These are phyloP conservation scores for Tachina lurida DNA, from an alignment of 2,888 invertebrate genomes.

Conservation along the genomic window DNA sequence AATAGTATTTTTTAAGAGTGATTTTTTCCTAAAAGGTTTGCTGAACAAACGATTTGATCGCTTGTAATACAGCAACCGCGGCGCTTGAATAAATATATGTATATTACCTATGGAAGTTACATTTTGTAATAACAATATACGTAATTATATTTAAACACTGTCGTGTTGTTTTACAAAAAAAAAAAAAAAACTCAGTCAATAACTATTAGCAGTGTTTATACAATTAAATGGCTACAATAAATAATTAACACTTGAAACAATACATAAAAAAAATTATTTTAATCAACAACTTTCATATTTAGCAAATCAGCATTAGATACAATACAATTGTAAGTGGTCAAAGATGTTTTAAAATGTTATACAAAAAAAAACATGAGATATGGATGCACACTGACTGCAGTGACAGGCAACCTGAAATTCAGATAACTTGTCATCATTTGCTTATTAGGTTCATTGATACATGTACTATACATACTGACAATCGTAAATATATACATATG, in stretches of 20 bases:
- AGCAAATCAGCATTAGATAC: constrained; percentile 13
- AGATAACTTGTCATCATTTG: neutral
- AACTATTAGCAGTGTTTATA: constrained; percentile 6
- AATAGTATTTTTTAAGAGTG: too few relatives aligned
- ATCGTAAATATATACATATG: neutral
- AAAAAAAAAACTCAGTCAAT: constrained; percentile 16
- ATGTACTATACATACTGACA: neutral
- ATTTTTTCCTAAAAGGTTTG: too few relatives aligned
- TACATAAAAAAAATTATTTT: constrained; percentile 48
- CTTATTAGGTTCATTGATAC: neutral
- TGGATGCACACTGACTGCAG: neutral
- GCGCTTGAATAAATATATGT: too few relatives aligned
- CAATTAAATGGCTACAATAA: constrained; percentile 48
- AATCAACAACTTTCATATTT: constrained; percentile 26
- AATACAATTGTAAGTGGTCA: constrained; percentile 6
- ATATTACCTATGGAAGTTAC: neutral
- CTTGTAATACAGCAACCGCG: too few relatives aligned
- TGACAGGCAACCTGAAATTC: neutral
- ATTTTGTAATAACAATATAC: neutral
- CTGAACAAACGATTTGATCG: too few relatives aligned
- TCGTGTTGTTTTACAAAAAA: neutral
- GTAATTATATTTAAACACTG: neutral
- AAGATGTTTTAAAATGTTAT: neutral
- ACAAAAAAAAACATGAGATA: too few relatives aligned
- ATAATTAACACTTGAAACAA: constrained; percentile 47